Base-by-base conservation (phyloP, 2,113 vertebrate genomes). In the Barnardius zonarius region DNA sequence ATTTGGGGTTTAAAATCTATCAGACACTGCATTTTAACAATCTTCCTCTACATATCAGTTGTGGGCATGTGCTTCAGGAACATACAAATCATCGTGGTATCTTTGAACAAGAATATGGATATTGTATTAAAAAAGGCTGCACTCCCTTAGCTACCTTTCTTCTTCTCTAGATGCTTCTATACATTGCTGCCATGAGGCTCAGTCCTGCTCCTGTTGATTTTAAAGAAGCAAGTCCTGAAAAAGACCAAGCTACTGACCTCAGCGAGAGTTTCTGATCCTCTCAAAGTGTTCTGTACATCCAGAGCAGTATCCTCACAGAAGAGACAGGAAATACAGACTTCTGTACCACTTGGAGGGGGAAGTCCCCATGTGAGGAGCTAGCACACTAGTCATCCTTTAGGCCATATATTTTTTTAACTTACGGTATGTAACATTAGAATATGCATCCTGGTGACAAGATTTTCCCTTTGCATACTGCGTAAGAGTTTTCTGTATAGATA, bases 381-480 rank as follows among this genome's bases (percentile, higher is more conserved):
- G 7, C 35, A 3, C 41, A 37, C 39, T 6, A 18, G 15, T 31
- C 28, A 30, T 33, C 51, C 39, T 84, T 63, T 1, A 15, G 43
- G 35, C 17, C 25, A 46, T 2, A 4, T 0, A 0, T 5, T 43
- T 37, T 37, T 76, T 30, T 30, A 48, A 57, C 13, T 90, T 18
- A 54, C 0, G 1, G 39, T 33, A 11, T 1, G 18, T 4, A 35
- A 39, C 37, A 1, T 27, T 37, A 61, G 35, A 62, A 55, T 86
- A 74, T 17, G 22, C 59, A 48, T 48, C 49, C 91, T 27, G 49
- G 59, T 52, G 68, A 72, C 30, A 37, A 23, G 44, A 37, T 61
- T 62, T 72, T 43, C 57, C 57, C 70, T 92, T 67, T 46, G 46
- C 44, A 17, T 23, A 24, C 22, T 19, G 33, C 1, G 0, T 4